Conservation (phyloP, 2,113 vertebrate species). For the Actenoides lindsayi region DNA sequence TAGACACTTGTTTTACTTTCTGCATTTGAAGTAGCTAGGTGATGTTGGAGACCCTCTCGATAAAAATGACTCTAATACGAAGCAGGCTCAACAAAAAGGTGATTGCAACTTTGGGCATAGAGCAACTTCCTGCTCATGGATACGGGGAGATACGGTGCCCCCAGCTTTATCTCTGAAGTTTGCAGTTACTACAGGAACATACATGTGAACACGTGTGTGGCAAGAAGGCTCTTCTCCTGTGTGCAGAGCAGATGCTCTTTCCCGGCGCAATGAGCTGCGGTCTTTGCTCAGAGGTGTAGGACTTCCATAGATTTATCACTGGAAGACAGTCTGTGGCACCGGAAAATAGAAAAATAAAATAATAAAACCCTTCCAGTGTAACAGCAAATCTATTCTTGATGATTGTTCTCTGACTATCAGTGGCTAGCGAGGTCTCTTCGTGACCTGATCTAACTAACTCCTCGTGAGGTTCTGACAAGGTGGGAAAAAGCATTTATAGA, state of each 20-base stretch:
- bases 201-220: not conserved
- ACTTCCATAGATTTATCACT: not conserved
- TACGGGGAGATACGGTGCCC: not conserved
- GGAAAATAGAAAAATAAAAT: not conserved
- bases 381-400: not conserved
- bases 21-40: not conserved
- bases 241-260: accelerated
- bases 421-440: not conserved
- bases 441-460: not conserved
- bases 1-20: slow-evolving; percentile 7
- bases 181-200: not conserved
- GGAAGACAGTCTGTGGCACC: not conserved
- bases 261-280: not conserved
- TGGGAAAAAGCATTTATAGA: not conserved
- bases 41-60: not conserved
- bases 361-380: not conserved
- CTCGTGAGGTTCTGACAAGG: not conserved
- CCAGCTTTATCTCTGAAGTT: not conserved
- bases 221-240: not conserved
- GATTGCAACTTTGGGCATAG: not conserved
- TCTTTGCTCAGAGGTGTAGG: not conserved
- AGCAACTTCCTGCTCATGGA: not conserved
- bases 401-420: not conserved
- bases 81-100: not conserved
- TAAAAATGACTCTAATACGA: not conserved